Percentiles rank a stretch among this genome's conserved stretches.
Evolutionary conservation across 2,888 invertebrate genomes (phyloP).

Genomic region (Baronia brevicornis): DNA sequence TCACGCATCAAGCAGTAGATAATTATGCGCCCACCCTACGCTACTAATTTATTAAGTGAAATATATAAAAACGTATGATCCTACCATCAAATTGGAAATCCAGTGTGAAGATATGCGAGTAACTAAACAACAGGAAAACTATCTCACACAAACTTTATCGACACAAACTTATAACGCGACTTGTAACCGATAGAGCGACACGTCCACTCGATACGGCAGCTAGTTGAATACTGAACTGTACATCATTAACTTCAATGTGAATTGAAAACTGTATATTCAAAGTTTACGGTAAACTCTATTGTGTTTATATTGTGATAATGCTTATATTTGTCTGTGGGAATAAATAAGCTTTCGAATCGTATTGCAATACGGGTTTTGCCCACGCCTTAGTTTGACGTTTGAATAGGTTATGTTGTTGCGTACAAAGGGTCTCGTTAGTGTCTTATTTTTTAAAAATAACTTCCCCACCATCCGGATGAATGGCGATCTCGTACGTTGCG

Average conservation of each 20-base stretch:
- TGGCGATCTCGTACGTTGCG: too few relatives aligned
- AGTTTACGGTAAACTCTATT: slow-evolving; percentile 31
- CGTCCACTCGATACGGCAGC: slow-evolving; percentile 33
- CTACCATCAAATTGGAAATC: slow-evolving; percentile 57
- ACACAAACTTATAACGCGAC: slow-evolving; percentile 35
- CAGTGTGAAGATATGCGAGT: slow-evolving; percentile 41
- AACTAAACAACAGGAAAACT: slow-evolving; percentile 26
- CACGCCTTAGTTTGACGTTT: slow-evolving; percentile 21
- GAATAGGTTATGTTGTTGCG: slow-evolving; percentile 1
- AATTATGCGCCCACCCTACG: too few relatives aligned
- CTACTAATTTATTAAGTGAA: too few relatives aligned
- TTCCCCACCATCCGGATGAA: too few relatives aligned
- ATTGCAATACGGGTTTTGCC: slow-evolving; percentile 25
- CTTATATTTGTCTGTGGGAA: slow-evolving; percentile 22
- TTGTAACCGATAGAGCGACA: slow-evolving; percentile 20
- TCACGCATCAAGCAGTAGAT: too few relatives aligned
- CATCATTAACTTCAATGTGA: slow-evolving; percentile 24
- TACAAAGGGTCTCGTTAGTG: too few relatives aligned
- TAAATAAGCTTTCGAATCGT: slow-evolving; percentile 16
- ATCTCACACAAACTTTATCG: slow-evolving; percentile 35
- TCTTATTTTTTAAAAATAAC: too few relatives aligned
- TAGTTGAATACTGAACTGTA: slow-evolving; percentile 45
- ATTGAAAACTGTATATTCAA: slow-evolving; percentile 14
- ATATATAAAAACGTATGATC: slow-evolving; percentile 18
- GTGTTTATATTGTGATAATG: slow-evolving; percentile 25